A percentile compares a stretch with the other conserved stretches of the same genome.
phyloP scores from a whole-genome alignment of 2,797 vertebrate genomes.

The Pipistrellus nathusii region DNA sequence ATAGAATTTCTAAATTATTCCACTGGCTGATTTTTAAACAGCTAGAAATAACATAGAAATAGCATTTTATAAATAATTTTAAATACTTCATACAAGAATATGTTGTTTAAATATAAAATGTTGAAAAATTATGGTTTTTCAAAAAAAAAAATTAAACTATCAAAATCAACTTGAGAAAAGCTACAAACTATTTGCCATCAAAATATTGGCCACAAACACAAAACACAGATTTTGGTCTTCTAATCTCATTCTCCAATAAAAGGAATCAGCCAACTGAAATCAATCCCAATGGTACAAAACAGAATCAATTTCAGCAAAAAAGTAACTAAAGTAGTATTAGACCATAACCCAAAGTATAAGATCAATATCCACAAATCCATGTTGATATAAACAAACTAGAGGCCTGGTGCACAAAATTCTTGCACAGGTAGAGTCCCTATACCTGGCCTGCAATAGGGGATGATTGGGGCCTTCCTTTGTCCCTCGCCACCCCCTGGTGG shows the following conservation, averaged over 20 bases:
- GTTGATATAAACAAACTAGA: no score
- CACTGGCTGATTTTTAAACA: background rate
- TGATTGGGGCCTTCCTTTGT: no score
- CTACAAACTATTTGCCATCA: background rate
- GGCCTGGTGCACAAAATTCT: no score
- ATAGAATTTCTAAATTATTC: background rate
- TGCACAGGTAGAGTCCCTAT: no score
- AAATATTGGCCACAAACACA: background rate
- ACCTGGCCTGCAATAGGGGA: no score
- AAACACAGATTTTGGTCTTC: background rate
- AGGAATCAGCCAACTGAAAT: background rate
- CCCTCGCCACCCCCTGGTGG: no score
- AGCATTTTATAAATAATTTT: background rate
- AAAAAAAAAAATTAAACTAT: background rate
- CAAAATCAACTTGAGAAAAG: slow-evolving; percentile 2
- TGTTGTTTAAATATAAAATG: background rate
- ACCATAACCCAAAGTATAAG: no score
- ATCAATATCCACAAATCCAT: no score
- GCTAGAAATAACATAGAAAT: background rate
- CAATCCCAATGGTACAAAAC: background rate
- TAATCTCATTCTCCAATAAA: background rate
- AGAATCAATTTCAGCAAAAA: background rate
- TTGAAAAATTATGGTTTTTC: background rate
- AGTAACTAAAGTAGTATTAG: background rate
- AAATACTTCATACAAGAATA: background rate